Evolutionary conservation across 2,888 invertebrate species (phyloP).

Genomic region (Nymphalis c-album): DNA sequence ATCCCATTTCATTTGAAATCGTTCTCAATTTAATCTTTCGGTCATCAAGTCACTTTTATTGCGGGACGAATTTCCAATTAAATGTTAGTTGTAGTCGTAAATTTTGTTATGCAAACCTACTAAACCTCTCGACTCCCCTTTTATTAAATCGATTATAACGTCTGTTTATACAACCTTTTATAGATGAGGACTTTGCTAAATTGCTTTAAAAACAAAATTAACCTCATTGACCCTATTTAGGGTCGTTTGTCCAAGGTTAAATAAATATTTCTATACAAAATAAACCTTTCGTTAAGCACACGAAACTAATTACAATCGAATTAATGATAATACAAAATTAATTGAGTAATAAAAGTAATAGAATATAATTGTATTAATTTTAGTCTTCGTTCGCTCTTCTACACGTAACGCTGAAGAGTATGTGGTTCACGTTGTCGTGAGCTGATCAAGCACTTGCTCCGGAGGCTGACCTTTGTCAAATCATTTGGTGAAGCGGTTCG

Average conservation of each 20-base stretch:
- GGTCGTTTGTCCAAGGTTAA: constrained; percentile 12
- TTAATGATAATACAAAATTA: background rate
- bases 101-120: constrained; percentile 70
- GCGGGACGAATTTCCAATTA: constrained; percentile 74
- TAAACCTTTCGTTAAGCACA: background rate
- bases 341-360: too few relatives aligned
- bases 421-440: too few relatives aligned
- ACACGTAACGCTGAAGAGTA: too few relatives aligned
- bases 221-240: constrained; percentile 33
- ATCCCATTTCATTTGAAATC: constrained; percentile 51
- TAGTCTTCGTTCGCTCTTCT: too few relatives aligned
- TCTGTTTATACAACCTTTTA: constrained; percentile 68
- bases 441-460: too few relatives aligned
- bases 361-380: too few relatives aligned
- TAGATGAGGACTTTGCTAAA: constrained; percentile 68
- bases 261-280: constrained; percentile 16
- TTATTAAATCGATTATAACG: constrained; percentile 74
- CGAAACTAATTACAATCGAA: constrained; percentile 3
- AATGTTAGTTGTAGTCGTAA: constrained; percentile 72
- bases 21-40: constrained; percentile 64
- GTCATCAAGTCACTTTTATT: constrained; percentile 74
- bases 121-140: constrained; percentile 70
- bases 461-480: too few relatives aligned
- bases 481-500: too few relatives aligned
- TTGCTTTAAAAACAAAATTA: constrained; percentile 66